A percentile compares a stretch with the other conserved stretches of the same genome.
Conservation (phyloP, 2,888 invertebrate genomes). For the Drosophila kokeensis region DNA sequence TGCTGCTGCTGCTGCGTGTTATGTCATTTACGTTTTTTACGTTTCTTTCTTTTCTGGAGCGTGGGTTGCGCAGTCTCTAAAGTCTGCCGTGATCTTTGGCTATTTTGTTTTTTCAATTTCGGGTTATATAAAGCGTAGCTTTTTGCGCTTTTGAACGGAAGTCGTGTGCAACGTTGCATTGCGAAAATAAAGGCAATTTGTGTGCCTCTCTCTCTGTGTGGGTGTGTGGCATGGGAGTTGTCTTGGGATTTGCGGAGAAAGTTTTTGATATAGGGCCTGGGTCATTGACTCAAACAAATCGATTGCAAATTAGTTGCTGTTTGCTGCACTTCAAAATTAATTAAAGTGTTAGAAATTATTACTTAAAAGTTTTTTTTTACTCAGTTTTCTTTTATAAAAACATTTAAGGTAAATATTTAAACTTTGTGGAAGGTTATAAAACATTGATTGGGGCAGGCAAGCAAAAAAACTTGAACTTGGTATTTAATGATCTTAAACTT, state of each 20-base stretch:
- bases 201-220: not conserved
- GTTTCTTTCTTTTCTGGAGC: conserved; percentile 50
- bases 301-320: conserved; percentile 6
- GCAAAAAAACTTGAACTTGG: not conserved
- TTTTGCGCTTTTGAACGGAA: conserved; percentile 60
- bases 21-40: conserved; percentile 49
- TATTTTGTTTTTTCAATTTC: not conserved
- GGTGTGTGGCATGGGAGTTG: conserved; percentile 34
- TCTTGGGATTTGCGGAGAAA: conserved; percentile 43
- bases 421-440: not conserved
- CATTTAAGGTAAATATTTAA: not conserved
- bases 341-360: not conserved
- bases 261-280: conserved; percentile 37
- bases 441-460: not conserved
- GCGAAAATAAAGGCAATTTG: conserved; percentile 58
- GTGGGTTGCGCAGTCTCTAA: conserved; percentile 28
- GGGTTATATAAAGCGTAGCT: conserved; percentile 61
- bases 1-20: conserved; percentile 24
- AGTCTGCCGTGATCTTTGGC: conserved; percentile 27
- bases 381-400: not conserved
- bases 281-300: conserved; percentile 44
- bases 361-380: not conserved
- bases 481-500: not conserved
- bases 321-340: not conserved
- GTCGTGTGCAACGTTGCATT: conserved; percentile 77